Evolutionary conservation across 2,113 vertebrate genomes (phyloP), one percentile per base, ranked within the genome.

Genomic region (Mastomys natalensis): DNA sequence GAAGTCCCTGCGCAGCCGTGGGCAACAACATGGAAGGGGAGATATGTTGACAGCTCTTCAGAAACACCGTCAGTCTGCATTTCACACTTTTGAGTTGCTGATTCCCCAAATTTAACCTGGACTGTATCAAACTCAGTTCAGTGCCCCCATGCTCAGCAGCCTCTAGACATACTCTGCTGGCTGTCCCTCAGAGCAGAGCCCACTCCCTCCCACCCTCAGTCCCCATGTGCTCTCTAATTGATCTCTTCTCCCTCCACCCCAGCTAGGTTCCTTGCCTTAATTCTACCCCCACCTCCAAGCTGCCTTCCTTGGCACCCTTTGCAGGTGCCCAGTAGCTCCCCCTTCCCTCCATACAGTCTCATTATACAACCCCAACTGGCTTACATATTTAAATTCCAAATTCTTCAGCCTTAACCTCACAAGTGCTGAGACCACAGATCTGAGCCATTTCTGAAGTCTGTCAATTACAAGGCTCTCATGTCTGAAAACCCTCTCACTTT

Each of bases 21-120:
- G 34, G 1, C 7, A 11, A 31, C 11, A 40, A 13, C 2, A 1
- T 53, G n/a, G 2, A 6, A 31, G 40, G 37, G 74, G 8, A 34
- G 12, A 15, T 1, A 29, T 31, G 66, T 9, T 34, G 31, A 68
- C 64, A 34, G 64, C 29, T 68, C 64, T 68, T 78, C 10, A 4
- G 22, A 21, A 24, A 29, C 64, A 29, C 17, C n/a, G 31, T 5
- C 48, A 13, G 51, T n/a, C 70, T 77, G 4, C 3, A 40, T n/a
- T 62, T 73, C 51, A 40, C 73, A 29, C 19, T 17, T 64, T 22
- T 21, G 51, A 5, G 0, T 40, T 53, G 53, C 58, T 0, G 45
- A 24, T 24, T 53, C 21, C 15, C 48, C 43, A 17, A 2, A 64
- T 55, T 55, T 2, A 48, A 72, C 22, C 37, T n/a, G 16, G 21